These are phyloP conservation scores for Lordiphosa andalusiaca DNA, from an alignment of 2,888 invertebrate genomes.

Conservation along the genomic window DNA sequence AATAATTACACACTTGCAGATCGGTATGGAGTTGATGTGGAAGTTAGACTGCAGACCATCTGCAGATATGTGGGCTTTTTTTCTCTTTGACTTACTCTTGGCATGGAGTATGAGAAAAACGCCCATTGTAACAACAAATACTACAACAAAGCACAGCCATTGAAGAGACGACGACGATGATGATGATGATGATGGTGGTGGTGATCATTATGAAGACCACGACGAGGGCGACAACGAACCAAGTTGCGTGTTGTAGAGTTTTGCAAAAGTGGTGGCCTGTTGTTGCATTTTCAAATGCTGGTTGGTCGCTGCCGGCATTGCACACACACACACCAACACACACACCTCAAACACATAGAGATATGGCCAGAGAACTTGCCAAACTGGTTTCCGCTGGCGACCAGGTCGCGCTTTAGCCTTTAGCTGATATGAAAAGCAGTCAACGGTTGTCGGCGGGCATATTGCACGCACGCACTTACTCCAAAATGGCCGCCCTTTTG, in stretches of 20 bases:
- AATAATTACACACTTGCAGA: conserved; percentile 52
- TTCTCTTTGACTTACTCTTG: conserved; percentile 29
- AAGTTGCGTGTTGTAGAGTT: conserved; percentile 60
- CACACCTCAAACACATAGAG: conserved; percentile 21
- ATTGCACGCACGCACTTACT: conserved; percentile 60
- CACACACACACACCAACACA: conserved; percentile 48
- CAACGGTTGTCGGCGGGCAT: conserved; percentile 32
- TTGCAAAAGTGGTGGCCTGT: conserved; percentile 60
- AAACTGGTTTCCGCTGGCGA: conserved; percentile 70
- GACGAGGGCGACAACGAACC: conserved; percentile 26
- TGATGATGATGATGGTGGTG: conserved; percentile 3
- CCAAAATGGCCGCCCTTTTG: conserved; percentile 36
- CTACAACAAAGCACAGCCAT: conserved; percentile 44
- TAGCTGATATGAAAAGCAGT: conserved; percentile 63
- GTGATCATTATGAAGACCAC: conserved; percentile 1
- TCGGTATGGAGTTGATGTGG: conserved; percentile 22
- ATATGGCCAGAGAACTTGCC: conserved; percentile 46
- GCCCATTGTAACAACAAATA: conserved; percentile 53
- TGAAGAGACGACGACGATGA: conserved; percentile 24
- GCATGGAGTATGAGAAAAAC: conserved; percentile 56
- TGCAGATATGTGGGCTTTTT: conserved; percentile 55
- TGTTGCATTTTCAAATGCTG: conserved; percentile 73
- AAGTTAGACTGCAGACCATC: conserved; percentile 39
- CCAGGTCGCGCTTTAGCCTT: conserved; percentile 65
- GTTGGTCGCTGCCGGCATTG: conserved; percentile 55